Percentiles rank a stretch among this genome's conserved stretches.
phyloP scores from a whole-genome alignment of 1,140 invertebrate genomes.

The Teleopsis dalmanni region DNA sequence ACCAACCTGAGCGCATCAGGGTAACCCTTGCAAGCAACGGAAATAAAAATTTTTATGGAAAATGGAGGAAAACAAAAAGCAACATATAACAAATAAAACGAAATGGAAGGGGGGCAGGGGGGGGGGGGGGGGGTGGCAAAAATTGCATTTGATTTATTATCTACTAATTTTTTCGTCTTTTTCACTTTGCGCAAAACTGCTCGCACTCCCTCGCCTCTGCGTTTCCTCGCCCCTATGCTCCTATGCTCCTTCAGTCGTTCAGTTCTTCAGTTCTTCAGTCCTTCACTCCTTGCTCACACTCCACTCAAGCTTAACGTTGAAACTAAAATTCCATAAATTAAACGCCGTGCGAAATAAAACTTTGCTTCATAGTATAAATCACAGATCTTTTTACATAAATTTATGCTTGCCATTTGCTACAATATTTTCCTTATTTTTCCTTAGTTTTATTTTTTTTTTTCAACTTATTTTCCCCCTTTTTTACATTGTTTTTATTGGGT shows the following conservation, averaged over 20 bases:
- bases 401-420: slow-evolving; percentile 13
- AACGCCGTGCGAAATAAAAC: slow-evolving; percentile 15
- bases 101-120: background rate
- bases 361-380: slow-evolving; percentile 13
- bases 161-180: background rate
- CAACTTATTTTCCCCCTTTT: background rate
- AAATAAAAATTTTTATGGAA: background rate
- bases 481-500: background rate
- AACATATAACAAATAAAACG: background rate
- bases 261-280: background rate
- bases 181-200: too few relatives aligned
- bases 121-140: background rate
- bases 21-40: background rate
- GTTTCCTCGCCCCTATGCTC: background rate
- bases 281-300: background rate
- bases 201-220: background rate
- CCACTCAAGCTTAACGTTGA: slow-evolving; percentile 5
- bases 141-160: background rate
- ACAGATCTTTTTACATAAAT: slow-evolving; percentile 16
- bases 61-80: background rate
- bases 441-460: background rate
- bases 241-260: background rate
- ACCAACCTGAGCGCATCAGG: too few relatives aligned
- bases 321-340: slow-evolving; percentile 16
- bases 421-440: background rate